phyloP scores from a whole-genome alignment of 2,113 vertebrate genomes.

The Pavo muticus region DNA sequence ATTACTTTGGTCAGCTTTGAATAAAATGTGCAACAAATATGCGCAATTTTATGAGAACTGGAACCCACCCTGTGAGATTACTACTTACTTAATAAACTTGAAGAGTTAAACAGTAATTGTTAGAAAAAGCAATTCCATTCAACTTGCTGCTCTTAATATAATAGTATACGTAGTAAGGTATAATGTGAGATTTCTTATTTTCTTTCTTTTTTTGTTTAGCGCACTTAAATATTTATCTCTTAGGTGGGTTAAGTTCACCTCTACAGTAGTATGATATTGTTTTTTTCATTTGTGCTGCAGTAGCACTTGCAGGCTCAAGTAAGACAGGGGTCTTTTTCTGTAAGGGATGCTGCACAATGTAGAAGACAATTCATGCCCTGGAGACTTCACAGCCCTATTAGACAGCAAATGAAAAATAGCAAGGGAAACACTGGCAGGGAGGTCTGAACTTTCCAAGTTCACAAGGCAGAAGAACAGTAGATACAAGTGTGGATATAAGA shows the following conservation, averaged over 20 bases:
- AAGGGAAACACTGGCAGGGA: not conserved
- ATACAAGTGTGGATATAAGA: not conserved
- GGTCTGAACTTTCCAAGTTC: not conserved
- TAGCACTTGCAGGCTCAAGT: not conserved
- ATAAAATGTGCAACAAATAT: not conserved
- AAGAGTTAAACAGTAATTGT: not conserved
- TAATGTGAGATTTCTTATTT: not conserved
- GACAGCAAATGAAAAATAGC: not conserved
- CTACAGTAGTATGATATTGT: not conserved
- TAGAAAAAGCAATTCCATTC: not conserved
- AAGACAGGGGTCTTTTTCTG: not conserved
- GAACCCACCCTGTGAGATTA: not conserved
- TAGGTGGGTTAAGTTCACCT: not conserved
- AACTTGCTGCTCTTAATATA: not conserved
- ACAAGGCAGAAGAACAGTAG: not conserved
- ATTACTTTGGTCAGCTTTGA: not conserved
- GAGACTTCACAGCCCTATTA: not conserved
- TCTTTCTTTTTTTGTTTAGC: not conserved
- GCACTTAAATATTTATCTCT: not conserved
- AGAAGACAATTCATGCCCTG: not conserved
- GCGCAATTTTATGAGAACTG: not conserved
- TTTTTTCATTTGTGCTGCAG: not conserved
- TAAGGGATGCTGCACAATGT: not conserved
- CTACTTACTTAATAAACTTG: not conserved
- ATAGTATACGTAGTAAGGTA: not conserved